Evolutionary conservation across 2,113 vertebrate species (phyloP).

Genomic region (Podarcis cretensis): DNA sequence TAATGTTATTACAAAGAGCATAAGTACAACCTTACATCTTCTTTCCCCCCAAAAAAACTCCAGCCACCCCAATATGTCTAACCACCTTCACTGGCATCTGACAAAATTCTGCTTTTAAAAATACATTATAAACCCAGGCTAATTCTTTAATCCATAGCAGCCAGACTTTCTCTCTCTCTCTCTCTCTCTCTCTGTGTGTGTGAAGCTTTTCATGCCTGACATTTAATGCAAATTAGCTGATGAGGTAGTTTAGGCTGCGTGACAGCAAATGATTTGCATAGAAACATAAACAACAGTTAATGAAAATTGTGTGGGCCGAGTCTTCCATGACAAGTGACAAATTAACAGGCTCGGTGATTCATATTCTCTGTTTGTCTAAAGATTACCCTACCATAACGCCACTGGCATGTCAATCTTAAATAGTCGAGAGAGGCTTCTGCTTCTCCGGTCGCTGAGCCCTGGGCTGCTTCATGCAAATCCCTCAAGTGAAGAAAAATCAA

Average conservation of each 20-base stretch:
- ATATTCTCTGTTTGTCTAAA: not conserved
- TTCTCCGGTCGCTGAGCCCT: not conserved
- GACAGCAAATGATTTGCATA: constrained; percentile 30
- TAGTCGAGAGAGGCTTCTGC: rapidly evolving
- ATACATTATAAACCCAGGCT: not conserved
- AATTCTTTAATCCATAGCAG: constrained; percentile 42
- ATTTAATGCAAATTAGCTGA: constrained; percentile 59
- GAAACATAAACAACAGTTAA: not conserved
- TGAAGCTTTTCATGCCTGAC: constrained; percentile 7
- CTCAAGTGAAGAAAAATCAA: not conserved
- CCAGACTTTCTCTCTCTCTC: rapidly evolving
- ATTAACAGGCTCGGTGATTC: not conserved
- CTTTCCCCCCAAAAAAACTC: not conserved
- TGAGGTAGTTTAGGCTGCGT: not conserved
- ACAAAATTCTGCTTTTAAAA: not conserved
- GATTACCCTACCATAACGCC: constrained; percentile 18
- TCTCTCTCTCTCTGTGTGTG: not conserved
- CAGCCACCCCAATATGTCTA: not conserved
- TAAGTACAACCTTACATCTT: not conserved
- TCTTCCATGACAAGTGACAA: constrained; percentile 15
- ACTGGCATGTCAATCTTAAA: rapidly evolving
- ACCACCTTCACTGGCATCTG: not conserved
- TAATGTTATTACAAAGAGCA: not conserved
- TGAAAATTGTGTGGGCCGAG: constrained; percentile 1
- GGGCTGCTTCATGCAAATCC: not conserved